Conservation (phyloP, 1,140 invertebrate species). For the Orussus abietinus region DNA sequence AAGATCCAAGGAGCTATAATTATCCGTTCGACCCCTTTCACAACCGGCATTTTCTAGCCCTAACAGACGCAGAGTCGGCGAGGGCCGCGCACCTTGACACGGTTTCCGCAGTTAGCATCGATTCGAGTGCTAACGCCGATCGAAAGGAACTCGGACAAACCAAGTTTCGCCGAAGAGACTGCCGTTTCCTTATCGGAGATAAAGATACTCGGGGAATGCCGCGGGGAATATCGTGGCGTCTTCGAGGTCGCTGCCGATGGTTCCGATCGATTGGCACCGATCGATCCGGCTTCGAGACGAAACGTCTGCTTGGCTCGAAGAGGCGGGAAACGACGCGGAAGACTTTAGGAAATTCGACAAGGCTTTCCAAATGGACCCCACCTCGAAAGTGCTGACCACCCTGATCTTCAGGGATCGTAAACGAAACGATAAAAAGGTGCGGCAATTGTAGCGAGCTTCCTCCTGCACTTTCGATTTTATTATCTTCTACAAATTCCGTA, state of each 20-base stretch:
- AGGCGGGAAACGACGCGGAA: too few relatives aligned
- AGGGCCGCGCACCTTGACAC: neutral
- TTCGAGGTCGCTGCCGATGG: too few relatives aligned
- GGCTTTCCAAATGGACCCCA: too few relatives aligned
- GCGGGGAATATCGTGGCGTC: too few relatives aligned
- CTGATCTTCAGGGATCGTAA: too few relatives aligned
- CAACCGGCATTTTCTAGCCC: neutral
- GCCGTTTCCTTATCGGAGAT: neutral
- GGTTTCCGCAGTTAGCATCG: neutral
- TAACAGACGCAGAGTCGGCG: neutral
- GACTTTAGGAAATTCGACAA: too few relatives aligned
- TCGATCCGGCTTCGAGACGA: too few relatives aligned
- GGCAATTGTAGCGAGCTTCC: neutral
- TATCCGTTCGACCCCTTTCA: neutral
- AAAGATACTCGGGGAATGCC: neutral
- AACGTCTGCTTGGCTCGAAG: too few relatives aligned
- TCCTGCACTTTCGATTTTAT: neutral
- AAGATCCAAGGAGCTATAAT: neutral
- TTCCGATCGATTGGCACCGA: too few relatives aligned
- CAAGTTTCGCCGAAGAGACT: neutral
- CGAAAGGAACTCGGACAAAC: neutral
- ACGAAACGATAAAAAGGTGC: neutral
- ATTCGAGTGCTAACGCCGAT: too few relatives aligned
- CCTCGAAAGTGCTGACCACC: too few relatives aligned
- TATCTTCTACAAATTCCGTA: neutral